These are phyloP conservation scores for Chrysemys picta DNA, from an alignment of 2,113 vertebrate species.

Conservation along the genomic window DNA sequence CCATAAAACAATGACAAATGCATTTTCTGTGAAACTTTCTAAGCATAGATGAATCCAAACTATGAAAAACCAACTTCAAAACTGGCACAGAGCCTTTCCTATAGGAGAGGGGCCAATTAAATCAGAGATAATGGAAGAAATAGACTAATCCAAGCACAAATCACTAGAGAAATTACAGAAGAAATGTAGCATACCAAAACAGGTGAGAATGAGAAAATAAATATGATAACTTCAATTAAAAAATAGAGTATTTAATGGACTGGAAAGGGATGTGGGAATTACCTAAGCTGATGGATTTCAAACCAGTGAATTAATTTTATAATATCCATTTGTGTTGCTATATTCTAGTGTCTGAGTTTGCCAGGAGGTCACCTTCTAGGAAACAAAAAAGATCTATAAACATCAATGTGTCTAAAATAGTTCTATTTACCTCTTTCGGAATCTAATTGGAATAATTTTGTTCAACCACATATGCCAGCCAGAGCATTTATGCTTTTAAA, in stretches of 20 bases:
- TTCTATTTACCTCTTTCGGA: constrained; percentile 15
- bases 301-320: constrained; percentile 74
- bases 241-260: constrained; percentile 81
- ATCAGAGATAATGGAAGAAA: constrained; percentile 73
- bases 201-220: constrained; percentile 81
- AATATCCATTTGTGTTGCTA: constrained; percentile 72
- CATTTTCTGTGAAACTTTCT: constrained; percentile 22
- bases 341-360: constrained; percentile 71
- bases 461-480: neutral
- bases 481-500: neutral
- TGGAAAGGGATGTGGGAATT: constrained; percentile 80
- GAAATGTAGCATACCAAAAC: constrained; percentile 78
- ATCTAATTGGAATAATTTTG: neutral
- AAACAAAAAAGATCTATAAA: constrained; percentile 43
- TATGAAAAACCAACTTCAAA: constrained; percentile 43
- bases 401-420: constrained; percentile 58
- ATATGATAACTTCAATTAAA: constrained; percentile 85
- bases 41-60: constrained; percentile 39
- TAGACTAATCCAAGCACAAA: constrained; percentile 71
- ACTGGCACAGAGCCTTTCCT: constrained; percentile 48
- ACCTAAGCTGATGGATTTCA: constrained; percentile 74
- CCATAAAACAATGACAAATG: neutral
- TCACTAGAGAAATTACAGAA: constrained; percentile 82
- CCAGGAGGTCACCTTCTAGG: constrained; percentile 73
- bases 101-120: constrained; percentile 68